A percentile compares a stretch with the other conserved stretches of the same genome.
These are phyloP conservation scores for Cladopsammia gracilis DNA, from an alignment of 64 coral and sea anemone genomes.

Conservation along the genomic window DNA sequence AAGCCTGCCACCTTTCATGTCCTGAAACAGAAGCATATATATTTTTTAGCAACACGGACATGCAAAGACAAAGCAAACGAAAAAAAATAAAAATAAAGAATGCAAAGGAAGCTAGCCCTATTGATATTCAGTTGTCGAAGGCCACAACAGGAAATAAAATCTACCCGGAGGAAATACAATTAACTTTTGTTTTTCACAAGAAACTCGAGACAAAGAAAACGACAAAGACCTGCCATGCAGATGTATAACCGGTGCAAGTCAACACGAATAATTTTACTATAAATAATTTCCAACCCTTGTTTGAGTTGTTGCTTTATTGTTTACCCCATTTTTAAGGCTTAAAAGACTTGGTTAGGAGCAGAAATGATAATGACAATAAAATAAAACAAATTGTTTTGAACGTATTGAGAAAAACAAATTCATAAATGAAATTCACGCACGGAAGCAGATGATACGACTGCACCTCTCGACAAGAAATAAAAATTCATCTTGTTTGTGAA, in stretches of 20 bases:
- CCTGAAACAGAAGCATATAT: not conserved
- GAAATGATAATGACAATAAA: too few species aligned
- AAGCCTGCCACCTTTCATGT: not conserved
- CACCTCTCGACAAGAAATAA: not conserved
- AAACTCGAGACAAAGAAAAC: conserved; percentile 4
- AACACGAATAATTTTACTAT: not conserved
- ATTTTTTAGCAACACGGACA: not conserved
- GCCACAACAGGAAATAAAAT: conserved; percentile 14
- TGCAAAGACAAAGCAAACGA: too few species aligned
- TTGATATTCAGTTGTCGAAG: not conserved
- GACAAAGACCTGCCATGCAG: not conserved
- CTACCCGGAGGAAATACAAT: not conserved
- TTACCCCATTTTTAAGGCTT: too few species aligned
- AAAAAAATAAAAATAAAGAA: not conserved
- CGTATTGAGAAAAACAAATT: too few species aligned
- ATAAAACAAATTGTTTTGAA: too few species aligned
- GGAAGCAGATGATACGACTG: not conserved
- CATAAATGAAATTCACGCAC: not conserved
- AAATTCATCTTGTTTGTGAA: not conserved
- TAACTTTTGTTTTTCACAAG: not conserved
- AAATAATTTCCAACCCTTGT: not conserved
- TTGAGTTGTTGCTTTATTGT: too few species aligned
- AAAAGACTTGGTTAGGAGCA: too few species aligned
- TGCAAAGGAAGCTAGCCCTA: not conserved
- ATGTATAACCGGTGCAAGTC: not conserved